Percentiles rank a stretch among this genome's conserved stretches.
These are phyloP conservation scores for Meandrina meandrites DNA, from an alignment of 92 coral and sea anemone species.

Conservation along the genomic window DNA sequence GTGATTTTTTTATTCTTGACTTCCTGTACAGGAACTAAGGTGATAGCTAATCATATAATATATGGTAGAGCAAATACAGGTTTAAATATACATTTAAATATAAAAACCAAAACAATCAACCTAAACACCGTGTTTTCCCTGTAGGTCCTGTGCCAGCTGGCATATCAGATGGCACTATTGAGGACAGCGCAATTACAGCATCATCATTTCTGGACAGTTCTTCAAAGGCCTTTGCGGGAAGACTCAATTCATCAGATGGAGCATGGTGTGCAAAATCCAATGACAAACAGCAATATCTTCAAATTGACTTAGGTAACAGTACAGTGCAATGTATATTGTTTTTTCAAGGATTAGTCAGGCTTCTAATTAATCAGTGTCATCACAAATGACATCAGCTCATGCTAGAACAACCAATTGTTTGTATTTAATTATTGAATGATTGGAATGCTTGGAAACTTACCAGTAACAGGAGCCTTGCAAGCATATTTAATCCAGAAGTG, in stretches of 20 bases:
- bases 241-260: conserved; percentile 53
- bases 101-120: too few species aligned
- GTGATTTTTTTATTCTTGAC: too few species aligned
- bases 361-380: too few species aligned
- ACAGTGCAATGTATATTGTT: background rate
- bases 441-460: background rate
- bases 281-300: conserved; percentile 69
- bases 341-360: background rate
- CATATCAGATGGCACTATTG: conserved; percentile 47
- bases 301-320: conserved; percentile 61
- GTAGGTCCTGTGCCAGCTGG: conserved; percentile 52
- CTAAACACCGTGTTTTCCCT: background rate
- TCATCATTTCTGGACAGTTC: conserved; percentile 66
- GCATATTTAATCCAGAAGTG: background rate
- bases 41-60: too few species aligned
- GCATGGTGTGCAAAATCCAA: conserved; percentile 72
- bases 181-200: conserved; percentile 61
- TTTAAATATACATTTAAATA: too few species aligned
- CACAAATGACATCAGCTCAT: too few species aligned
- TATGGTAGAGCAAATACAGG: too few species aligned
- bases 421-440: background rate
- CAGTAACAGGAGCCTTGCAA: background rate
- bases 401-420: too few species aligned
- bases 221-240: conserved; percentile 55
- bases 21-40: too few species aligned